These are phyloP conservation scores for Python bivittatus DNA, from an alignment of 2,113 vertebrate species.

Conservation along the genomic window DNA sequence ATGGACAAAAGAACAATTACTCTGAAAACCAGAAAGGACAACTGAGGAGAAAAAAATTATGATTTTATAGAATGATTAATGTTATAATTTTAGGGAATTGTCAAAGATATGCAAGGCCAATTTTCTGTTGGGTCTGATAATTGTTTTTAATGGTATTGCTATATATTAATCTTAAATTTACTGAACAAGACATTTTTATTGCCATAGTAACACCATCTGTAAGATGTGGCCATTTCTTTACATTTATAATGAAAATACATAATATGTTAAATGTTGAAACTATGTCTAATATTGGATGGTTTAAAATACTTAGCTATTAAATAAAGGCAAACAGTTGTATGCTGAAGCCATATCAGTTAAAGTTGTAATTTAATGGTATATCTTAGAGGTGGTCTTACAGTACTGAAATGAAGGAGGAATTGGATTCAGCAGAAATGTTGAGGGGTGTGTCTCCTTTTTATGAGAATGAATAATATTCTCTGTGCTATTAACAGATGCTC, in stretches of 20 bases:
- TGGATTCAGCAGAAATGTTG: not conserved
- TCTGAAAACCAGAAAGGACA: constrained; percentile 13
- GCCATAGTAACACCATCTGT: not conserved
- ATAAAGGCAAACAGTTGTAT: not conserved
- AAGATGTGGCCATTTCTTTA: constrained; percentile 16
- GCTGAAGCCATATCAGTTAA: not conserved
- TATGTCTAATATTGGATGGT: not conserved
- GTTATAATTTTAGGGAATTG: not conserved
- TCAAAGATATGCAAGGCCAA: not conserved
- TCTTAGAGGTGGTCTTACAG: not conserved
- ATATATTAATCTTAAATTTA: constrained; percentile 28
- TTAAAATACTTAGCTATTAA: not conserved
- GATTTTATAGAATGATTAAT: constrained; percentile 9
- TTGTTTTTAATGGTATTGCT: constrained; percentile 20
- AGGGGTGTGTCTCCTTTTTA: not conserved
- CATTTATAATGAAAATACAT: constrained; percentile 33
- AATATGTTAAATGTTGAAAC: constrained; percentile 25
- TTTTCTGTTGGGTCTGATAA: constrained; percentile 34
- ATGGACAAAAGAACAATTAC: not conserved
- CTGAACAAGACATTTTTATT: constrained; percentile 34
- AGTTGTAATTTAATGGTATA: not conserved
- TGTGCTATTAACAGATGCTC: no score
- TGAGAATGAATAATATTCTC: not conserved
- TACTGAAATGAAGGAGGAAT: not conserved
- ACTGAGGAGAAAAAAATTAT: not conserved